phyloP scores from a whole-genome alignment of 23 tunicate species.

The Ascidia mentula region DNA sequence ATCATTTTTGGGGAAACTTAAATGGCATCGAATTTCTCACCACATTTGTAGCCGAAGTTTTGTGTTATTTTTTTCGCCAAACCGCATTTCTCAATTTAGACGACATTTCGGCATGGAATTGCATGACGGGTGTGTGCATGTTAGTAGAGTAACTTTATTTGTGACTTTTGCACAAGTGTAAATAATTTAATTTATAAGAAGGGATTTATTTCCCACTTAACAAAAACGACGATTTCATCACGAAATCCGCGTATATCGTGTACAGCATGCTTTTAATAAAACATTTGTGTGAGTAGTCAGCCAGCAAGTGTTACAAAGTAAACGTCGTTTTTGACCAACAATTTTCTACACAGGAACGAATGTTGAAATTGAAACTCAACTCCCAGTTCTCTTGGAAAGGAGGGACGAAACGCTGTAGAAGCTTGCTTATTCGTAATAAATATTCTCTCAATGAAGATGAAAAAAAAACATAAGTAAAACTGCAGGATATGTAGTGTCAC shows the following conservation, averaged over 20 bases:
- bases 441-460: too few relatives aligned
- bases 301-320: background rate
- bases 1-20: background rate
- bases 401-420: constrained; percentile 1
- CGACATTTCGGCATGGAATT: background rate
- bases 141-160: background rate
- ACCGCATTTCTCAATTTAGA: background rate
- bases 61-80: background rate
- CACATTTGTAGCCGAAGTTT: background rate
- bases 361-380: background rate
- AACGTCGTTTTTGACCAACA: background rate
- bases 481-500: too few relatives aligned
- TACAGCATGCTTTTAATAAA: background rate
- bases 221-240: background rate
- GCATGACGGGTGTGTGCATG: background rate
- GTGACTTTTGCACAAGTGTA: background rate
- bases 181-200: background rate
- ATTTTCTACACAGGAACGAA: background rate
- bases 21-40: background rate
- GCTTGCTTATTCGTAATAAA: background rate
- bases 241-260: background rate
- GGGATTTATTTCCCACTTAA: background rate
- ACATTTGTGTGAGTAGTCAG: background rate
- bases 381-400: background rate
- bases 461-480: too few relatives aligned